Evolutionary conservation across 1,140 invertebrate genomes (phyloP).

Genomic region (Oscheius sp.): DNA sequence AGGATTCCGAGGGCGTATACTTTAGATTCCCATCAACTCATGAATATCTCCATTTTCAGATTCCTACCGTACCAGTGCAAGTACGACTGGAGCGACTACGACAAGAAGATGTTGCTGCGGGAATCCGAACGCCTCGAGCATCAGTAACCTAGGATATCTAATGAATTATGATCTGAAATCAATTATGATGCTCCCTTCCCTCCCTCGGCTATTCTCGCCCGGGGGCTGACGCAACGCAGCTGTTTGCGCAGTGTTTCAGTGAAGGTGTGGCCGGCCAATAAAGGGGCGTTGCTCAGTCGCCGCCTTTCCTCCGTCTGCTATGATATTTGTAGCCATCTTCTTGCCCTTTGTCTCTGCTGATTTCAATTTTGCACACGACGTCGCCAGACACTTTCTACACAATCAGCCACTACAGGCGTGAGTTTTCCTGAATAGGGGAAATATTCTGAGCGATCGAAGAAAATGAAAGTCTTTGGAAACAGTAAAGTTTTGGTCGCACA

Average conservation of each 20-base stretch:
- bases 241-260: conserved; percentile 12
- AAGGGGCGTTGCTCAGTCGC: not conserved
- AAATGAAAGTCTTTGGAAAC: not conserved
- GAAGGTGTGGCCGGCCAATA: conserved; percentile 8
- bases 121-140: not conserved
- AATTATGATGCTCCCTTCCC: too few relatives aligned
- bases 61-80: conserved; percentile 42
- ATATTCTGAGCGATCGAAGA: not conserved
- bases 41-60: conserved; percentile 21
- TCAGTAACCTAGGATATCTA: not conserved
- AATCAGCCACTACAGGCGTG: not conserved
- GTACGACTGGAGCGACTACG: conserved; percentile 44
- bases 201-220: conserved; percentile 2
- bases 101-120: conserved; percentile 22
- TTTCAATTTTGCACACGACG: not conserved
- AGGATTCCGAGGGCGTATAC: too few relatives aligned
- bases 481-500: too few relatives aligned
- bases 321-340: not conserved
- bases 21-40: too few relatives aligned
- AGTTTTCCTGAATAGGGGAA: too few relatives aligned
- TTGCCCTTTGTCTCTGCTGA: not conserved
- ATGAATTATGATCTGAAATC: too few relatives aligned
- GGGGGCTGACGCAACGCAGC: not conserved
- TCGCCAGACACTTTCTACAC: not conserved
- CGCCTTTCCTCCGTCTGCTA: not conserved